Conservation (phyloP, 2,797 vertebrate genomes). For the Margarornis squamiger region DNA sequence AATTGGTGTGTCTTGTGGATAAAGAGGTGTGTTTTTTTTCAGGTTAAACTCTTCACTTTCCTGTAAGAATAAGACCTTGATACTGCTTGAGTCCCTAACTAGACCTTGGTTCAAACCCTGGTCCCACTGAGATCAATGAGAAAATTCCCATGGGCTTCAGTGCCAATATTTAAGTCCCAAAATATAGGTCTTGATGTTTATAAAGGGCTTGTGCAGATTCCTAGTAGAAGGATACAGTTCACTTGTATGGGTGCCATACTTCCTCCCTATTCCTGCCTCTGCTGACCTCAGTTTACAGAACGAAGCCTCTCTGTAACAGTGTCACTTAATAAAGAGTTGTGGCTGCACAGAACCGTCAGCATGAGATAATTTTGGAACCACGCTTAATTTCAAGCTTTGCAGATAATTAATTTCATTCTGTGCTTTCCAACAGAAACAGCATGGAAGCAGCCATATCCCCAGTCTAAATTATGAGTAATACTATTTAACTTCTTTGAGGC, state of each 20-base stretch:
- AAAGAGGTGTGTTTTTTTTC: not conserved
- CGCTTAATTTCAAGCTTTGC: not conserved
- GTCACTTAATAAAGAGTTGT: not conserved
- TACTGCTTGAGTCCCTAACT: not conserved
- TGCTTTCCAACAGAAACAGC: slow-evolving; percentile 26
- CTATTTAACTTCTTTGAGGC: slow-evolving; percentile 11
- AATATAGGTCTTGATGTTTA: not conserved
- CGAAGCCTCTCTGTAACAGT: not conserved
- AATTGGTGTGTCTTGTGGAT: not conserved
- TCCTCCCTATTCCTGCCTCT: not conserved
- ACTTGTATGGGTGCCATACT: rapidly evolving
- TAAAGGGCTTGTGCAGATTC: not conserved
- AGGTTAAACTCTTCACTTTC: not conserved
- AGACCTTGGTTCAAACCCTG: not conserved
- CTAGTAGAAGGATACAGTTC: not conserved
- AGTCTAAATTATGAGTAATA: slow-evolving; percentile 27
- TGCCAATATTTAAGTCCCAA: not conserved
- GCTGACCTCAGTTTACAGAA: not conserved
- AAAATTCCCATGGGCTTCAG: not conserved
- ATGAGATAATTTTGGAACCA: not conserved
- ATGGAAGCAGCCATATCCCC: not conserved
- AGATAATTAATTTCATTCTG: not conserved
- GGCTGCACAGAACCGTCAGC: not conserved
- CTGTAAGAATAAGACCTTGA: not conserved
- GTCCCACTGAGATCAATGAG: not conserved